Evolutionary conservation across 2,797 vertebrate genomes (phyloP), one percentile per base, ranked within the genome.

Genomic region (Cyclura pinguis): DNA sequence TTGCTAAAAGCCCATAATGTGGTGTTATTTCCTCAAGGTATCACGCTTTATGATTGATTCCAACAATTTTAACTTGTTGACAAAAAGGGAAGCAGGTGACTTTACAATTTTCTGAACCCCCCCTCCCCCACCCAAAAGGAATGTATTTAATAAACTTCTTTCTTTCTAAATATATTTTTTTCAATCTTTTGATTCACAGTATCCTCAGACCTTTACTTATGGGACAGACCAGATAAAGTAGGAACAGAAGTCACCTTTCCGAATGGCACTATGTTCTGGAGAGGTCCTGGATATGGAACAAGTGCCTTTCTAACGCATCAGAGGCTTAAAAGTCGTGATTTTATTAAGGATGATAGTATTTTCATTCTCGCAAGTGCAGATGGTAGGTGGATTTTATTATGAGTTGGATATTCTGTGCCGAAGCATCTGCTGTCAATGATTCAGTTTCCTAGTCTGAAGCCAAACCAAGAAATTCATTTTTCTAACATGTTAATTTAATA

Each of bases 281-380:
- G 96, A 92, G 97, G 98, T 55, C 95, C 92, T n/a, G 97, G 98
- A 62, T 1, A 0, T 9, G 98, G 98, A 88, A 98, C 96, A 0
- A 7, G 13, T 0, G 38, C 74, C 67, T 99, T 98, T 93, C 97
- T 99, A 93, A 98, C 98, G 64, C 97, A 98, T 5, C 86, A 97
- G 89, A 97, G 98, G 94, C 97, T 98, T 94, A 97, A 92, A 94
- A 98, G 98, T 94, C 98, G 98, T 91, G 96, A 99, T 90, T 99
- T 98, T 89, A 98, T 99, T 87, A 99, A 99, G 95, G 98, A 98
- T 47, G 97, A 97, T 73, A 94, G 98, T 32, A 96, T 97, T 94
- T 98, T 98, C 93, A 97, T 99, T 91, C 98, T 99, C 67, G 94
- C 99, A 91, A 98, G 97, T 27, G 95, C 98, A 95, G 98, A 99